Evolutionary conservation across 2,888 invertebrate species (phyloP), one percentile per base, ranked within the genome.

Genomic region (Miltochrista miniata): DNA sequence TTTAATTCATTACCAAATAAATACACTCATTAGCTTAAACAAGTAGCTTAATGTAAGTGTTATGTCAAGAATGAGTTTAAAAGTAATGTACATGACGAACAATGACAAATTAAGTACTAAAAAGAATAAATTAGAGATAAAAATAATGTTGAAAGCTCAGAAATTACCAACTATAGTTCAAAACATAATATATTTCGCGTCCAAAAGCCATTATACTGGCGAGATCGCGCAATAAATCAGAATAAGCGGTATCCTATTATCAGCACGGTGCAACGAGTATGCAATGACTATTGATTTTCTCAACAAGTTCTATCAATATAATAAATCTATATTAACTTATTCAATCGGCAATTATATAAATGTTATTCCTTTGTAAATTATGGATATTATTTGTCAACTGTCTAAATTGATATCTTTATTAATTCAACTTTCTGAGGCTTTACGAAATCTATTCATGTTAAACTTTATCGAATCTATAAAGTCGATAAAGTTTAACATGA

Each of bases 271-370:
- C 79, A 80, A 76, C 51, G 70, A 67, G 68, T 67, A 76, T 72
- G 81, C 79, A 81, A 81, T 87, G 82, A 83, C 84, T 85, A 85
- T 86, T 83, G 83, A 85, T 85, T 82, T 76, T 70, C 68, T 67
- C 71, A 71, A 74, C 76, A 81, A 72, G 69, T 74, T 71, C 54
- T 57, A 62, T 61, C 61, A 66, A 53, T 61, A 72, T 72, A 72
- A 76, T 77, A 72, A 78, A 79, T 76, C 72, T 68, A 63, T 66
- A 74, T 67, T 70, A 68, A 56, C 61, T 61, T 53, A 49, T 45
- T 49, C 38, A 38, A 15, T n/a, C 14, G 11, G 1, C 30, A 14
- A 41, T 41, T 10, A 36, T 51, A 31, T 33, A 8, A 41, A 11
- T 35, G 7, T 31, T 11, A 12, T 43, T n/a, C 2, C 14, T 30